Evolutionary conservation across 2,888 invertebrate genomes (phyloP).

Genomic region (Drosophila picticornis): DNA sequence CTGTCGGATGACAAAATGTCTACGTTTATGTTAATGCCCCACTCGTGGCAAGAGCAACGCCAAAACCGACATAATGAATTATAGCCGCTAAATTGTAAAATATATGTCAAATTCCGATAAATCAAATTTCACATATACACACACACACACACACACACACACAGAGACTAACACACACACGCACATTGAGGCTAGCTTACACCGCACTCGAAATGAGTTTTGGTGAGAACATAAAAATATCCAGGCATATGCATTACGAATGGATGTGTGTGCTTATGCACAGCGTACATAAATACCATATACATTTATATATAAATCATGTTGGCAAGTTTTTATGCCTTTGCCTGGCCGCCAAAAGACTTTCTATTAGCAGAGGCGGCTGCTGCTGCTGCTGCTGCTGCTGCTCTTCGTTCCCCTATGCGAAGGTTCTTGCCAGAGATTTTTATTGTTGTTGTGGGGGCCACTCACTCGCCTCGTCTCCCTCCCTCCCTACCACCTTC

Average conservation of each 20-base stretch:
- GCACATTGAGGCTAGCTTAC: constrained; percentile 6
- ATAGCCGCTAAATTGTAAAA: constrained; percentile 81
- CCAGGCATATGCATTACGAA: constrained; percentile 66
- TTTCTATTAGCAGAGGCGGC: constrained; percentile 74
- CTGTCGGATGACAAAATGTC: constrained; percentile 51
- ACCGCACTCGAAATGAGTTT: constrained; percentile 70
- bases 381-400: constrained; percentile 25
- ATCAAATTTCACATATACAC: constrained; percentile 63
- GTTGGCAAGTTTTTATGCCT: constrained; percentile 81
- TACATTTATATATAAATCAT: constrained; percentile 75
- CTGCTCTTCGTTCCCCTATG: constrained; percentile 31
- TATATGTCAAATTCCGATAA: constrained; percentile 78
- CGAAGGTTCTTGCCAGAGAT: constrained; percentile 49
- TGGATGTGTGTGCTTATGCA: constrained; percentile 53
- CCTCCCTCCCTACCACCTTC: background rate
- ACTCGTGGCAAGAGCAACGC: constrained; percentile 59
- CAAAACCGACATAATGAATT: constrained; percentile 79
- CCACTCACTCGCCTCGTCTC: background rate
- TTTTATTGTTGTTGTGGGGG: constrained; percentile 44
- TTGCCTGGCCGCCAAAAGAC: constrained; percentile 57
- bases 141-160: constrained; percentile 15
- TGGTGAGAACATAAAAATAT: constrained; percentile 68
- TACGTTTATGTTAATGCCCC: constrained; percentile 58
- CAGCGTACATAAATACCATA: constrained; percentile 63
- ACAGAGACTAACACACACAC: background rate